phyloP scores from a whole-genome alignment of 2,888 invertebrate species.

The Phymatocera aterrima region DNA sequence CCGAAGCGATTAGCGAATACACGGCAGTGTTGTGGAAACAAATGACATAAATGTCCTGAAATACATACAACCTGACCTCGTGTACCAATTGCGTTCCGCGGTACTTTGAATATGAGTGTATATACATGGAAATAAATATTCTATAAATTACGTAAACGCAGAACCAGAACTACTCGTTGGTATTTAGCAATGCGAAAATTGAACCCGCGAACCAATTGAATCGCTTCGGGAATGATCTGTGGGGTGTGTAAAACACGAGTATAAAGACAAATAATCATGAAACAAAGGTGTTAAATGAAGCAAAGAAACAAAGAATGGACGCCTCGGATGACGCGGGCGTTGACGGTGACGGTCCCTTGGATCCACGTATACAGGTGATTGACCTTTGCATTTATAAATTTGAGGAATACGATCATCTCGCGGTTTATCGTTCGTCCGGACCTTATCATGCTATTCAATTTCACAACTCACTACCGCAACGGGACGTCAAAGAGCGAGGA shows the following conservation, averaged over 20 bases:
- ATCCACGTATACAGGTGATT: constrained; percentile 76
- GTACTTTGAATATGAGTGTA: no score
- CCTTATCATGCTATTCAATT: not conserved
- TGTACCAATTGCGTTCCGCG: no score
- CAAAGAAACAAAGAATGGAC: constrained; percentile 66
- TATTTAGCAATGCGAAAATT: no score
- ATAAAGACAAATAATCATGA: constrained; percentile 50
- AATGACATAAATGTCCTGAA: no score
- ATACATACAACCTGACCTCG: no score
- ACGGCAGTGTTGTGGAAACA: no score
- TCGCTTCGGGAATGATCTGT: not conserved
- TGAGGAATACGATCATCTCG: not conserved
- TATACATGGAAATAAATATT: no score
- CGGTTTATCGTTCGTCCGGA: constrained; percentile 24
- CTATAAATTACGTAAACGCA: no score
- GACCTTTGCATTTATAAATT: not conserved
- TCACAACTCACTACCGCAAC: constrained; percentile 20
- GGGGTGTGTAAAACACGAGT: not conserved
- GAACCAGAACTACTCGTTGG: no score
- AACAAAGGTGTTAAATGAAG: constrained; percentile 65
- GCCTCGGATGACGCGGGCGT: constrained; percentile 62
- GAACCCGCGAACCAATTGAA: not conserved
- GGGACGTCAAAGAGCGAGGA: not conserved
- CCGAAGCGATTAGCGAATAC: no score
- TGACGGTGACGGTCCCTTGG: constrained; percentile 74